phyloP scores from a whole-genome alignment of 2,113 vertebrate genomes.

The Columba livia region DNA sequence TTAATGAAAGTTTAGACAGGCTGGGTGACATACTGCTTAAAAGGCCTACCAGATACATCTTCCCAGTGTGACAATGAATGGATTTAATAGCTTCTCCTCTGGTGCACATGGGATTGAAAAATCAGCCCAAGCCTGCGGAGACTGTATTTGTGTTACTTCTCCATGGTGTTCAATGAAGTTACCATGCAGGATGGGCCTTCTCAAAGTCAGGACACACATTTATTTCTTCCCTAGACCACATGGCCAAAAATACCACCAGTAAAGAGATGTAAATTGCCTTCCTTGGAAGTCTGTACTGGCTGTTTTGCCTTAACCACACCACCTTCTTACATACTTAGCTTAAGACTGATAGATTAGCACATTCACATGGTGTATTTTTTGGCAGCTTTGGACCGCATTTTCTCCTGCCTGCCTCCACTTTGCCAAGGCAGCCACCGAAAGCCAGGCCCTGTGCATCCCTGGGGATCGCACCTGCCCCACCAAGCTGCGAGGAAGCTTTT shows the following conservation, averaged over 20 bases:
- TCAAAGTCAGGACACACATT: background rate
- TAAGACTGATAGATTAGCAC: rapidly evolving
- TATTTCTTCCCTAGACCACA: background rate
- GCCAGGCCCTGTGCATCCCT: rapidly evolving
- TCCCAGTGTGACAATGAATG: background rate
- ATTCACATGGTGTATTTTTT: background rate
- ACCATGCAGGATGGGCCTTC: background rate
- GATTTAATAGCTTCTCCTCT: background rate
- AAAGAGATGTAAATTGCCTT: rapidly evolving
- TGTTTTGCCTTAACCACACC: background rate
- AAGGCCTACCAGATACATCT: background rate
- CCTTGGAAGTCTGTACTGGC: background rate
- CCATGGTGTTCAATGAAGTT: background rate
- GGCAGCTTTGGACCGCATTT: too few species aligned
- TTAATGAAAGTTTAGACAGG: background rate
- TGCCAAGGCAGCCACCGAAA: rapidly evolving
- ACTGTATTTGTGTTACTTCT: background rate
- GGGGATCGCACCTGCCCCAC: background rate
- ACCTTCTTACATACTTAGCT: background rate
- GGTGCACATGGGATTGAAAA: background rate
- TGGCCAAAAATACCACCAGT: background rate
- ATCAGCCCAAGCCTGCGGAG: background rate
- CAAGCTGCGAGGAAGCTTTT: background rate
- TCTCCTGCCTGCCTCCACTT: background rate
- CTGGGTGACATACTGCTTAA: background rate